Conservation (phyloP, 1,140 invertebrate genomes). For the Bombus affinis region DNA sequence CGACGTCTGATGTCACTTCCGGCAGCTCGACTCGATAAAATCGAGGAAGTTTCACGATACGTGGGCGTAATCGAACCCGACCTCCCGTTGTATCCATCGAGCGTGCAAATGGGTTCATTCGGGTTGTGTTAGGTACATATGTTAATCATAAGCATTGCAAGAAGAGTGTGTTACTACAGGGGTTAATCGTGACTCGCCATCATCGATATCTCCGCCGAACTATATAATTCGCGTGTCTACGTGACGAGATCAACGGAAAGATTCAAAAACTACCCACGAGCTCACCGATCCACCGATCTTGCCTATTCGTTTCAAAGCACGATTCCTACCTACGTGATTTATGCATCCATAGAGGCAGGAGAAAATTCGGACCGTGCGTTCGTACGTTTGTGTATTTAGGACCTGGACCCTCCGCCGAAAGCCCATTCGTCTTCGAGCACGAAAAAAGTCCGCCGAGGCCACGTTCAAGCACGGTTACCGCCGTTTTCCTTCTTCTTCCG, state of each 20-base stretch:
- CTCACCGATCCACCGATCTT: neutral
- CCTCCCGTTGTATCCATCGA: constrained; percentile 6
- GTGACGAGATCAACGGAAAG: neutral
- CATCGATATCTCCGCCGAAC: neutral
- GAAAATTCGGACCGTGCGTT: neutral
- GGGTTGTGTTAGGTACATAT: neutral
- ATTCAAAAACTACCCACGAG: neutral
- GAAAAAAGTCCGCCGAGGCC: neutral
- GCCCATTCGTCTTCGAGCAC: constrained; percentile 9
- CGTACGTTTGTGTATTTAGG: constrained; percentile 24
- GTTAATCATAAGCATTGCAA: neutral
- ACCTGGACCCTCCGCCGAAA: neutral
- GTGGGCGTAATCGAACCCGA: constrained; percentile 30
- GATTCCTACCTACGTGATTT: neutral
- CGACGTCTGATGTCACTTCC: constrained; percentile 60
- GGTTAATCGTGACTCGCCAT: neutral
- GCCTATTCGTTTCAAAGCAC: neutral
- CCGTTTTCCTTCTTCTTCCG: neutral
- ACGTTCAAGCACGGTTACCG: neutral
- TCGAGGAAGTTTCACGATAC: constrained; percentile 32
- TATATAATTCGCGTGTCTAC: neutral
- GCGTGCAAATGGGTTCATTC: neutral
- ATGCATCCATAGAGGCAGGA: neutral
- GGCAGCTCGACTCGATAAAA: constrained; percentile 53
- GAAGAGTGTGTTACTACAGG: too few relatives aligned